Evolutionary conservation across 2,797 vertebrate genomes (phyloP), one percentile per base, ranked within the genome.

Genomic region (Apodemus agrarius): DNA sequence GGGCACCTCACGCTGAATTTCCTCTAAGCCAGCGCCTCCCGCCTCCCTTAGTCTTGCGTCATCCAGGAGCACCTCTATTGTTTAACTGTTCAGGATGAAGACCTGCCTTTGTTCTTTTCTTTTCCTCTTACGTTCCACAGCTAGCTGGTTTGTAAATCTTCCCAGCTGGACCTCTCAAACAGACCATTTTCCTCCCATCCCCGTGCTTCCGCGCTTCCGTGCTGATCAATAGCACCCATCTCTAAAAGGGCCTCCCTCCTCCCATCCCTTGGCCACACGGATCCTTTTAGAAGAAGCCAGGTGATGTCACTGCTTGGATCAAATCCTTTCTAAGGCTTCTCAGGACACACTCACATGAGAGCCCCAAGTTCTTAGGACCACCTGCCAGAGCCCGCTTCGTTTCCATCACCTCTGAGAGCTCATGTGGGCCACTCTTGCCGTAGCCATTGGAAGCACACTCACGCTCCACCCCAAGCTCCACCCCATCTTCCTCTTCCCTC

Each of bases 271-370:
- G 40, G 43, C 67, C 81, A 61, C n/a, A 34, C 3, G 9, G 22
- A 59, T 31, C 40, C 65, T 85, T 92, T 85, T 34, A 89, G 79
- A 94, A 89, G 22, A 94, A 96, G 49, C n/a, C 69, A 76, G 75
- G 93, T 65, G 63, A 93, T 12, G 24, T 69, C 97, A 81, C 63
- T 37, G 14, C 46, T 81, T 61, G 63, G 78, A 91, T 69, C 54
- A 85, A 91, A 89, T 83, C 79, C 63, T 91, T 83, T 43, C 76
- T 54, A 90, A 78, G 76, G 5, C 63, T 76, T 75, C 95, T 97
- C 65, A 84, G 1, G 69, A 49, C 65, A 74, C 3, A 9, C 11
- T 31, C 14, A 49, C 37, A 11, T 3, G 31, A 65, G 82, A 89
- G 92, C 14, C 49, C 86, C 57, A 22, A 43, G 37, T 65, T 61